Percentiles rank a stretch among this genome's conserved stretches.
These are phyloP conservation scores for Eupithecia dodoneata DNA, from an alignment of 2,888 invertebrate species.

Conservation along the genomic window DNA sequence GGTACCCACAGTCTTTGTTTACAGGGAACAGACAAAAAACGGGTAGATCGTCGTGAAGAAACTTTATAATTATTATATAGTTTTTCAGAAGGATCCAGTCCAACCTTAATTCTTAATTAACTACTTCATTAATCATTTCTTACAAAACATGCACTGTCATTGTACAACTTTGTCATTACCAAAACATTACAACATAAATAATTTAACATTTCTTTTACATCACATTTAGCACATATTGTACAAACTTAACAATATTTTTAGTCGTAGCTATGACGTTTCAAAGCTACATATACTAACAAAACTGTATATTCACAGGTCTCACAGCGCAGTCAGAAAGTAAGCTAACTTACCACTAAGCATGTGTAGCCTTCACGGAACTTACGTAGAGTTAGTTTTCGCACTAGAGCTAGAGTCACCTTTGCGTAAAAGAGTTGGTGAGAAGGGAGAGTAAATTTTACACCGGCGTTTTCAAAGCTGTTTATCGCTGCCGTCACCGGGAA, in stretches of 20 bases:
- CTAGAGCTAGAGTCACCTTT: neutral
- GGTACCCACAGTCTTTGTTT: conserved; percentile 3
- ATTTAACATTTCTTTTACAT: conserved; percentile 3
- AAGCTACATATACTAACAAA: conserved; percentile 68
- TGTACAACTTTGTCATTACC: neutral
- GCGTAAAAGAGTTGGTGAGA: neutral
- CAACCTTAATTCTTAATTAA: no score
- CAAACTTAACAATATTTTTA: neutral
- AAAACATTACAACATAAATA: neutral
- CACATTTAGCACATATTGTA: conserved; percentile 29
- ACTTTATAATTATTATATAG: neutral
- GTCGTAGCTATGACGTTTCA: neutral
- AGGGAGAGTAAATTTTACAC: neutral
- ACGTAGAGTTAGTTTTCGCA: conserved; percentile 2
- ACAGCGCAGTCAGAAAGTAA: conserved; percentile 82
- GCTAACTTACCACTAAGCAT: conserved; percentile 70
- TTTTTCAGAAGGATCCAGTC: neutral
- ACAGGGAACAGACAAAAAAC: conserved; percentile 1
- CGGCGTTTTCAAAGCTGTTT: neutral
- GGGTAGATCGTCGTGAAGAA: neutral
- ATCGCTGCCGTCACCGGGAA: neutral
- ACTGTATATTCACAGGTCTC: conserved; percentile 81
- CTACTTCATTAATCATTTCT: neutral
- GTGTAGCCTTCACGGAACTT: conserved; percentile 54
- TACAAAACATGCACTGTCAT: neutral